These are phyloP conservation scores for Dicaeum eximium DNA, from an alignment of 2,113 vertebrate species.

Conservation along the genomic window DNA sequence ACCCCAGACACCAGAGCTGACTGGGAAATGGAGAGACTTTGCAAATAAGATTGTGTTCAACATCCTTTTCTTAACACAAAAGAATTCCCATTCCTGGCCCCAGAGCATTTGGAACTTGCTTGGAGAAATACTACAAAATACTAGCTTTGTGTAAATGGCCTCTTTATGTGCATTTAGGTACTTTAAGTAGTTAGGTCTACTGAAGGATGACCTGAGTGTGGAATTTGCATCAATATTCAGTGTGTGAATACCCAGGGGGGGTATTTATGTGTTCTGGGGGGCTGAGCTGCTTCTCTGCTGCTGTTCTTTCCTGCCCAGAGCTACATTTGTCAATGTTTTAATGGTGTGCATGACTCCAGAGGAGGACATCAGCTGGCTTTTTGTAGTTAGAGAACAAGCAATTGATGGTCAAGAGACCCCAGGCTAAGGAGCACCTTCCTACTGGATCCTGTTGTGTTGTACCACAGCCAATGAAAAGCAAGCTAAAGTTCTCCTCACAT, in stretches of 20 bases:
- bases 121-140: background rate
- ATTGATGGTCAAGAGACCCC: background rate
- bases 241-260: background rate
- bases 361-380: background rate
- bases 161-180: background rate
- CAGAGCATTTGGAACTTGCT: background rate
- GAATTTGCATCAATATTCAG: background rate
- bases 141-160: background rate
- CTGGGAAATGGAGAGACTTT: background rate
- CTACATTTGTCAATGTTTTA: background rate
- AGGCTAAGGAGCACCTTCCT: background rate
- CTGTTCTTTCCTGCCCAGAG: background rate
- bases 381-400: background rate
- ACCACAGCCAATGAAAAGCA: background rate
- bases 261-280: background rate
- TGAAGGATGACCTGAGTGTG: background rate
- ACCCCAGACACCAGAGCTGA: background rate
- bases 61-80: background rate
- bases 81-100: background rate
- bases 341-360: background rate
- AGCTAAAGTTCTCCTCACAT: background rate
- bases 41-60: background rate
- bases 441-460: background rate
- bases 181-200: background rate
- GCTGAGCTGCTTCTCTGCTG: background rate